Evolutionary conservation across 2,113 vertebrate genomes (phyloP).

Genomic region (Sceloporus undulatus): DNA sequence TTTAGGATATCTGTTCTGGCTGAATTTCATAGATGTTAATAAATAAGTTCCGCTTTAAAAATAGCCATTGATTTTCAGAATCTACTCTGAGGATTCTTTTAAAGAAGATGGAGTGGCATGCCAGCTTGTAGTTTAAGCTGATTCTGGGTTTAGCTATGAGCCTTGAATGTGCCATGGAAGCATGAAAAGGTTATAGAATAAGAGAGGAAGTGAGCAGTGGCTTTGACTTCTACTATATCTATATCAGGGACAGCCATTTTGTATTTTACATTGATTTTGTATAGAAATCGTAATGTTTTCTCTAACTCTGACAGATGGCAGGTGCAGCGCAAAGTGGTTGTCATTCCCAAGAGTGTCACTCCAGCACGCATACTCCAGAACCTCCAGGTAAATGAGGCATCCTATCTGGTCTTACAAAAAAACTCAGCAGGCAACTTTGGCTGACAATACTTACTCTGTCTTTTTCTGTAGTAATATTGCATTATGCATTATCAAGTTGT

Average conservation of each 20-base stretch:
- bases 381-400: constrained; percentile 85
- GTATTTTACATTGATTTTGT: not conserved
- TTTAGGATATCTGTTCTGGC: not conserved
- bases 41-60: not conserved
- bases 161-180: not conserved
- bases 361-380: constrained; percentile 93
- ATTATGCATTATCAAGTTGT: not conserved
- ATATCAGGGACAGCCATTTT: not conserved
- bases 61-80: not conserved
- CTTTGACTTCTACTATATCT: not conserved
- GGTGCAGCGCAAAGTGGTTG: constrained; percentile 89
- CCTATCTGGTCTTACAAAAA: not conserved
- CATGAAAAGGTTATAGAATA: not conserved
- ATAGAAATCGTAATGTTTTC: not conserved
- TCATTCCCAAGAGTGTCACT: constrained; percentile 94
- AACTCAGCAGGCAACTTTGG: not conserved
- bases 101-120: not conserved
- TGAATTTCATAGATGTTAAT: not conserved
- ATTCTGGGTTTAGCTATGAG: not conserved
- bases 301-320: constrained; percentile 86
- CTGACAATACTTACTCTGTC: not conserved
- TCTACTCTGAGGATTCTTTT: not conserved
- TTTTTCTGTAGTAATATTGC: not conserved
- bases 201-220: not conserved
- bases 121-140: not conserved